Evolutionary conservation across 2,113 vertebrate genomes (phyloP).

Genomic region (Taxidea taxus): DNA sequence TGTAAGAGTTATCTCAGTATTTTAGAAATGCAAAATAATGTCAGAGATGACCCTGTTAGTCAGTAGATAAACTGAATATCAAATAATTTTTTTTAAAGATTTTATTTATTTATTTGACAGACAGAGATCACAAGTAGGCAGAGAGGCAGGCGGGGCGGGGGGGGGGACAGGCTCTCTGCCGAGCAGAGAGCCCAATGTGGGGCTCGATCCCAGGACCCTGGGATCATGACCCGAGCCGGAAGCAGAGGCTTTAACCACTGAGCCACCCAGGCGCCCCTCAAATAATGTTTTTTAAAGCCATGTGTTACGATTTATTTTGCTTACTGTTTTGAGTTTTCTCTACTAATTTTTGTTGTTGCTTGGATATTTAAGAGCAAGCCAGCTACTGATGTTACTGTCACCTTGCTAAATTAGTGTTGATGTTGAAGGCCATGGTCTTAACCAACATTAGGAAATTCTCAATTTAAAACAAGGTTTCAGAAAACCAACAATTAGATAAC

Average conservation of each 20-base stretch:
- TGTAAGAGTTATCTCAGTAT: neutral
- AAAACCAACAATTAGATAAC: neutral
- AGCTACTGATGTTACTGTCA: neutral
- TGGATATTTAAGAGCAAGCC: constrained; percentile 4
- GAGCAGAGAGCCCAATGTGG: too few relatives aligned
- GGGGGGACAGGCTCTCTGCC: too few relatives aligned
- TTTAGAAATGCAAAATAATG: constrained; percentile 22
- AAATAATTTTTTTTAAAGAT: constrained; percentile 11
- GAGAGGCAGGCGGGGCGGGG: too few relatives aligned
- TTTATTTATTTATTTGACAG: too few relatives aligned
- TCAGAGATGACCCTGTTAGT: neutral
- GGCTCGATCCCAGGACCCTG: too few relatives aligned
- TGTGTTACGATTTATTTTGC: constrained; percentile 12
- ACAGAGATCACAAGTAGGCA: too few relatives aligned
- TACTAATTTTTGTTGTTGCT: constrained; percentile 19
- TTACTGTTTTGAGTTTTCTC: neutral
- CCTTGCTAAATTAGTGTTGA: constrained; percentile 15
- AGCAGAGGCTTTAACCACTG: too few relatives aligned
- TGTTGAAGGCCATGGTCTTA: constrained; percentile 11
- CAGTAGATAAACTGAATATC: neutral
- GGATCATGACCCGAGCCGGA: too few relatives aligned
- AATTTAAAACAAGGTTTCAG: neutral
- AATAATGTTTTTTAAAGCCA: neutral
- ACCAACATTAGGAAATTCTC: constrained; percentile 18
- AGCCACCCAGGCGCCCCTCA: too few relatives aligned